Conservation (phyloP, 2,113 vertebrate species). For the Orcinus orca region DNA sequence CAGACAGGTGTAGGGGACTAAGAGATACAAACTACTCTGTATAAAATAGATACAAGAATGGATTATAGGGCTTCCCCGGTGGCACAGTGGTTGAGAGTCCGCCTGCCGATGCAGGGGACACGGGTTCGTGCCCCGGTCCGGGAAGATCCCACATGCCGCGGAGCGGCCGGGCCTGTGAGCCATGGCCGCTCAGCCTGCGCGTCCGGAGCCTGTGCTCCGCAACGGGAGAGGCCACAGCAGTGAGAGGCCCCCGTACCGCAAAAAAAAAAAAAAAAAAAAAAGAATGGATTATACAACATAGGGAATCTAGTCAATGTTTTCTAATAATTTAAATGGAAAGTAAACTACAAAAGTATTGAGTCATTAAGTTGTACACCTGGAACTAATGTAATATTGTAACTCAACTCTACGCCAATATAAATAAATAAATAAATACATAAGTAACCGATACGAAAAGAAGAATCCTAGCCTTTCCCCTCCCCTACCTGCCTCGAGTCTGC, state of each 20-base stretch:
- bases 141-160: fast-evolving
- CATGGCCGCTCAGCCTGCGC: no score
- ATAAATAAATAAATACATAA: no score
- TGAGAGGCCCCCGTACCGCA: fast-evolving
- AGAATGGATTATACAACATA: neutral
- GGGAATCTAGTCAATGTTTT: neutral
- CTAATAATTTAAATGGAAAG: neutral
- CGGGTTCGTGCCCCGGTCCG: no score
- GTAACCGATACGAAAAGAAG: fast-evolving
- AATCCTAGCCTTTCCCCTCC: neutral
- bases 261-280: no score
- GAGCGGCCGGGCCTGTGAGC: no score
- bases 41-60: no score
- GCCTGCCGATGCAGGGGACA: no score
- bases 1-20: neutral
- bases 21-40: neutral
- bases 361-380: neutral
- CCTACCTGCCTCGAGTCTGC: fast-evolving
- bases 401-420: neutral
- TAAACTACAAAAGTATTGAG: neutral
- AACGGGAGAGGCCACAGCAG: no score
- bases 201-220: no score
- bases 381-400: neutral
- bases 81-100: no score
- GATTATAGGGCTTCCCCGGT: neutral